These are phyloP conservation scores for Drosophila ustulata DNA, from an alignment of 2,888 invertebrate species.

Conservation along the genomic window DNA sequence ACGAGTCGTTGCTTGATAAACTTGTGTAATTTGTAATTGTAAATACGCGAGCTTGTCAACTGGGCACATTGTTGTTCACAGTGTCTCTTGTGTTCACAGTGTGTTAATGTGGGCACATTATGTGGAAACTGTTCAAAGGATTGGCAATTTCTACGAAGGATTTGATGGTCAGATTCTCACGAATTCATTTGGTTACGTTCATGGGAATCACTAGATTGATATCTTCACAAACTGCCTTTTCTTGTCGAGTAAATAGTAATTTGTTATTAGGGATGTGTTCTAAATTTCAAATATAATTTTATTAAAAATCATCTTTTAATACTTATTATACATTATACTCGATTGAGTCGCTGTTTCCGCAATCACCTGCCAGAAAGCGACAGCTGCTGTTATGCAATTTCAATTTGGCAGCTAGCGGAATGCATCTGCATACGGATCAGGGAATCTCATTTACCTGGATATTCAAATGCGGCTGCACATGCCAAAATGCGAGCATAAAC, in stretches of 20 bases:
- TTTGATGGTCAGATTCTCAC: slow-evolving; percentile 46
- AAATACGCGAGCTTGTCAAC: slow-evolving; percentile 59
- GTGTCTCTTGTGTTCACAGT: slow-evolving; percentile 39
- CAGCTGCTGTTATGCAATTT: slow-evolving; percentile 62
- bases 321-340: background rate
- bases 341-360: background rate
- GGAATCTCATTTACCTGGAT: slow-evolving; percentile 59
- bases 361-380: slow-evolving; percentile 30
- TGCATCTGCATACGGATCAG: slow-evolving; percentile 60
- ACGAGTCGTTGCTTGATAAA: slow-evolving; percentile 28
- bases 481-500: slow-evolving; percentile 68
- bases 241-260: no score
- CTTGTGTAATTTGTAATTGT: slow-evolving; percentile 69
- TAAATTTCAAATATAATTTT: no score
- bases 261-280: no score
- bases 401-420: slow-evolving; percentile 21
- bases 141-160: slow-evolving; percentile 71
- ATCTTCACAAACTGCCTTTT: background rate
- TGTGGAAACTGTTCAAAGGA: slow-evolving; percentile 55
- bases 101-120: slow-evolving; percentile 79
- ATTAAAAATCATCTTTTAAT: no score
- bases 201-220: slow-evolving; percentile 18
- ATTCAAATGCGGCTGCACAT: slow-evolving; percentile 67
- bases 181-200: slow-evolving; percentile 38
- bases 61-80: slow-evolving; percentile 59